Percentiles rank a stretch among this genome's conserved stretches.
These are phyloP conservation scores for Rhogogaster chlorosoma DNA, from an alignment of 2,888 invertebrate genomes.

Conservation along the genomic window DNA sequence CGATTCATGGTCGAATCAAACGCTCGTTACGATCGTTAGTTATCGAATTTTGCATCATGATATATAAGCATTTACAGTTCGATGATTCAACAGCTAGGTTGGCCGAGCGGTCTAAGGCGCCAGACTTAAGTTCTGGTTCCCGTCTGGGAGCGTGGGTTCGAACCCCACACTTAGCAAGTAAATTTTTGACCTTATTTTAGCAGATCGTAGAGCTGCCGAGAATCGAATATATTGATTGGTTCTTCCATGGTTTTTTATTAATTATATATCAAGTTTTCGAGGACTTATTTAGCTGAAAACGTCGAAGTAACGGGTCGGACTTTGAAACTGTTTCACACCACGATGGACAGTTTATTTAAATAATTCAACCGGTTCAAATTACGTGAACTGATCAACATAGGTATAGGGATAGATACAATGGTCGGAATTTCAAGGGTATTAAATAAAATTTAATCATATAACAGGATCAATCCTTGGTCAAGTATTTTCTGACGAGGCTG, in stretches of 20 bases:
- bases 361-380: neutral
- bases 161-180: slow-evolving; percentile 84
- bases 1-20: neutral
- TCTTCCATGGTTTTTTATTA: neutral
- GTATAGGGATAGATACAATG: neutral
- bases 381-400: neutral
- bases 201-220: neutral
- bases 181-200: slow-evolving; percentile 61
- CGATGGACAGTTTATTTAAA: neutral
- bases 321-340: neutral
- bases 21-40: neutral
- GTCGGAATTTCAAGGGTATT: neutral
- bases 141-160: slow-evolving; percentile 85
- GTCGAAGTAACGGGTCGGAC: neutral
- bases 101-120: slow-evolving; percentile 87
- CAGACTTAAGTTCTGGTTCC: slow-evolving; percentile 86
- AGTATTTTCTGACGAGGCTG: slow-evolving; percentile 25
- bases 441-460: neutral
- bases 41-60: neutral
- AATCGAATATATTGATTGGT: neutral
- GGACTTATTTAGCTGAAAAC: neutral
- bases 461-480: neutral
- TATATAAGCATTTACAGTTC: neutral
- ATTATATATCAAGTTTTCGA: neutral
- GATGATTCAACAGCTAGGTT: slow-evolving; percentile 79